Evolutionary conservation across 2,797 vertebrate species (phyloP).

Genomic region (Oreortyx pictus): DNA sequence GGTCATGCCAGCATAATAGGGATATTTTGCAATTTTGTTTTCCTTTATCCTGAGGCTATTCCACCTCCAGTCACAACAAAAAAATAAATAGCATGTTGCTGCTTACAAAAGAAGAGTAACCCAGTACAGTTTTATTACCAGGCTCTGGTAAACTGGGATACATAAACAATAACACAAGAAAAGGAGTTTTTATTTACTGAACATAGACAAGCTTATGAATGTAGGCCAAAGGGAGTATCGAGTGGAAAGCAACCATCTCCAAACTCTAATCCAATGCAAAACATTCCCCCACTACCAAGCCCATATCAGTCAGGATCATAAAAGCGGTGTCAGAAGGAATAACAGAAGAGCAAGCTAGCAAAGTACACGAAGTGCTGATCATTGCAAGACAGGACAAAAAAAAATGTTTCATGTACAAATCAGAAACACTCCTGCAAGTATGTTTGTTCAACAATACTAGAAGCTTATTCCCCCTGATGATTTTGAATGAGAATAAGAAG

Average conservation of each 20-base stretch:
- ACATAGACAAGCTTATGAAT: not conserved
- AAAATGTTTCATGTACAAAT: not conserved
- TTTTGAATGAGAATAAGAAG: constrained; percentile 10
- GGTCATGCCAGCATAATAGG: not conserved
- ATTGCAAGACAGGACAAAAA: not conserved
- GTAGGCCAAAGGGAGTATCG: not conserved
- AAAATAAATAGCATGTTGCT: not conserved
- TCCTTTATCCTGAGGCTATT: not conserved
- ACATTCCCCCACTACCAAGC: not conserved
- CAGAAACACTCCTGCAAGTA: not conserved
- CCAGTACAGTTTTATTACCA: not conserved
- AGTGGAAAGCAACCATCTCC: not conserved
- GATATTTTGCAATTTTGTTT: not conserved
- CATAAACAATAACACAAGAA: not conserved
- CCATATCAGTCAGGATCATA: not conserved
- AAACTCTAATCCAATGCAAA: not conserved
- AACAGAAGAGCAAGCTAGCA: not conserved
- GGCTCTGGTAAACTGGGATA: not conserved
- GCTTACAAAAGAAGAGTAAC: not conserved
- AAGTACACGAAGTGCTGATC: not conserved
- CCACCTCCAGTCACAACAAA: not conserved
- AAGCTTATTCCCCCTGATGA: constrained; percentile 15
- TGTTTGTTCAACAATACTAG: not conserved
- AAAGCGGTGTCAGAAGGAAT: not conserved
- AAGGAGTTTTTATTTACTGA: not conserved